Base-by-base conservation (phyloP, 2,113 vertebrate genomes). In the Pseudopodoces humilis region DNA sequence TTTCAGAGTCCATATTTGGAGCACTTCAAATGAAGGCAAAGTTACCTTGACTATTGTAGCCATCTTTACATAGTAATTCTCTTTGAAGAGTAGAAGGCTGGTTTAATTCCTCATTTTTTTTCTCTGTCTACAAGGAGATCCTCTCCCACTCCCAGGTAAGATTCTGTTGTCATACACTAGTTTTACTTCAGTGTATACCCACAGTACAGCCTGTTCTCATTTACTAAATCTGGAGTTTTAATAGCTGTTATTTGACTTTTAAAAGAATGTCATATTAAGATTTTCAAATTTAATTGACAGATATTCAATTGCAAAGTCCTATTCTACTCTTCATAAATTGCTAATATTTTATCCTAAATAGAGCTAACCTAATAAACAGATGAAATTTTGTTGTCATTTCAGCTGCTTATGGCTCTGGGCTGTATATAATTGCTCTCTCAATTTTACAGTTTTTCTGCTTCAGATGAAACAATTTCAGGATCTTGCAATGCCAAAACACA, bases 1-100 rank as follows among this genome's bases (percentile, higher is more conserved):
- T 83, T 88, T 86, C 85, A 92, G 71, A 95, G 75, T 47, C 39
- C 30, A 2, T 75, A 67, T 83, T 78, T 88, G 79, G 41, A 92
- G 41, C 68, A 68, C 20, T 69, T 44, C 39, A 39, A 39, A 63
- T 70, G 77, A 95, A 95, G 93, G 92, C 88, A 93, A 97, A 96
- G 92, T 96, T 96, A 79, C 95, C 92, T 80, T 96, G 95, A 93
- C 93, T 96, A 96, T 93, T 94, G 93, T 74, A 94, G 84, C 92
- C 93, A 82, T 89, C 70, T 91, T 94, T 88, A 91, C 86, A 77
- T 16, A 64, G 92, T 68, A 83, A 92, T 86, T 65, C 72, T 62
- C 58, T 84, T 90, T 76, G 64, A 76, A 75, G 53, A 62, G 65
- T 22, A 88, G 41, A 92, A 90, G 19, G 35, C 72, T 92, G 86